A percentile compares a stretch with the other conserved stretches of the same genome.
These are phyloP conservation scores for Gastrophysa polygoni DNA, from an alignment of 2,888 invertebrate genomes.

Conservation along the genomic window DNA sequence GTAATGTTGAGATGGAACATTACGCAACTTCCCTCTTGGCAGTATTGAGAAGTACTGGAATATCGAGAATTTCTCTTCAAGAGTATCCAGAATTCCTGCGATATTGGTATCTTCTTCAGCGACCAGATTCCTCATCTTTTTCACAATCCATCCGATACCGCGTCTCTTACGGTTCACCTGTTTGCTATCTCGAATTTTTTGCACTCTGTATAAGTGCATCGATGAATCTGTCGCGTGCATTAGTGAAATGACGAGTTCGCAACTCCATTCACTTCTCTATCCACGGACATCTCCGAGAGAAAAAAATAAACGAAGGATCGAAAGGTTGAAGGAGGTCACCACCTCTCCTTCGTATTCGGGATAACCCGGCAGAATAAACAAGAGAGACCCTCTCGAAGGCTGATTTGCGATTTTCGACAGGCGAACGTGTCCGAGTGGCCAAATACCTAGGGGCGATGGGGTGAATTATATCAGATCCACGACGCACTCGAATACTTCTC, in stretches of 20 bases:
- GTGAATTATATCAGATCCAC: background rate
- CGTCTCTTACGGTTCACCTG: too few species aligned
- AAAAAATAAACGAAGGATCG: background rate
- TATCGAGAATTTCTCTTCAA: too few species aligned
- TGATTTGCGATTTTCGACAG: background rate
- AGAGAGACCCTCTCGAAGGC: background rate
- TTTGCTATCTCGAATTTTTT: slow-evolving; percentile 9
- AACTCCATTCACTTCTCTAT: background rate
- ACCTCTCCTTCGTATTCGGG: background rate
- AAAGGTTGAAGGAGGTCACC: background rate
- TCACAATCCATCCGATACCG: too few species aligned
- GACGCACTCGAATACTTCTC: background rate
- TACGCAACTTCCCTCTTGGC: too few species aligned
- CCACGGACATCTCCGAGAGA: background rate
- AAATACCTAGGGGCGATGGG: background rate
- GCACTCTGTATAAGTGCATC: background rate
- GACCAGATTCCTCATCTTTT: too few species aligned
- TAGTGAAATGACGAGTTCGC: background rate
- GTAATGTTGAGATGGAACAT: too few species aligned
- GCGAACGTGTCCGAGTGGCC: background rate
- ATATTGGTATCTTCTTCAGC: too few species aligned
- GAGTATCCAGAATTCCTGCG: too few species aligned
- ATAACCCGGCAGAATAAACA: background rate
- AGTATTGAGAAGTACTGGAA: too few species aligned
- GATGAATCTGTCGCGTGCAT: background rate